Percentiles rank a stretch among this genome's conserved stretches.
These are phyloP conservation scores for Hofmannophila pseudospretella DNA, from an alignment of 2,888 invertebrate species.

Conservation along the genomic window DNA sequence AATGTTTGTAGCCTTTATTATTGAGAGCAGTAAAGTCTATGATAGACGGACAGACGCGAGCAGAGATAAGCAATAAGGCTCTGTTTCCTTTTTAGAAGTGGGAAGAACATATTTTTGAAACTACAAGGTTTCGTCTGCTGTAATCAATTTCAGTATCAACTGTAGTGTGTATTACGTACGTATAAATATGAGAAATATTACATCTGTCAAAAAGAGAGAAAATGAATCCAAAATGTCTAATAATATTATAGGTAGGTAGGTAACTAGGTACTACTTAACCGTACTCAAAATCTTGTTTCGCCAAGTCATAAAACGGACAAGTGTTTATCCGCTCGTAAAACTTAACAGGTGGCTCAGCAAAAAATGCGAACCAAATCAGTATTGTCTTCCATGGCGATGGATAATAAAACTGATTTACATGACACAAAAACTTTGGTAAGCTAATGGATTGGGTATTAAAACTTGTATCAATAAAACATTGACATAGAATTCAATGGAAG, in stretches of 20 bases:
- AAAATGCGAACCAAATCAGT: slow-evolving; percentile 18
- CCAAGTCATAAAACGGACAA: slow-evolving; percentile 12
- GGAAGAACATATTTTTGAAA: too few relatives aligned
- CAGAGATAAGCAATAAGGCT: too few relatives aligned
- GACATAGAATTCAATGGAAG: neutral
- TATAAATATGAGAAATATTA: neutral
- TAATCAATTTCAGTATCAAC: too few relatives aligned
- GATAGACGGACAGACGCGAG: too few relatives aligned
- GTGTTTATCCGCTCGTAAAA: slow-evolving; percentile 16
- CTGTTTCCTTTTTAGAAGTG: too few relatives aligned
- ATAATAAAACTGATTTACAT: slow-evolving; percentile 24
- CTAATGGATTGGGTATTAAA: neutral
- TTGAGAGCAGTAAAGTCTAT: too few relatives aligned
- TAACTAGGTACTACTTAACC: too few relatives aligned
- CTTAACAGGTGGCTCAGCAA: slow-evolving; percentile 19
- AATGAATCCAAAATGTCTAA: neutral
- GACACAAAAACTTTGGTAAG: neutral
- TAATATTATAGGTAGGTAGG: too few relatives aligned
- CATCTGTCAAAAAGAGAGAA: neutral
- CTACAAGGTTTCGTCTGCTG: too few relatives aligned
- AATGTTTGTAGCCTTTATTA: too few relatives aligned
- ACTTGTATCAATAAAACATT: neutral
- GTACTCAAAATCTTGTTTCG: slow-evolving; percentile 7
- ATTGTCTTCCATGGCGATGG: slow-evolving; percentile 13
- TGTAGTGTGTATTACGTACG: too few relatives aligned